A percentile compares a stretch with the other conserved stretches of the same genome.
Evolutionary conservation across 2,888 invertebrate genomes (phyloP).

Genomic region (Dyspetes luteomarginatus): DNA sequence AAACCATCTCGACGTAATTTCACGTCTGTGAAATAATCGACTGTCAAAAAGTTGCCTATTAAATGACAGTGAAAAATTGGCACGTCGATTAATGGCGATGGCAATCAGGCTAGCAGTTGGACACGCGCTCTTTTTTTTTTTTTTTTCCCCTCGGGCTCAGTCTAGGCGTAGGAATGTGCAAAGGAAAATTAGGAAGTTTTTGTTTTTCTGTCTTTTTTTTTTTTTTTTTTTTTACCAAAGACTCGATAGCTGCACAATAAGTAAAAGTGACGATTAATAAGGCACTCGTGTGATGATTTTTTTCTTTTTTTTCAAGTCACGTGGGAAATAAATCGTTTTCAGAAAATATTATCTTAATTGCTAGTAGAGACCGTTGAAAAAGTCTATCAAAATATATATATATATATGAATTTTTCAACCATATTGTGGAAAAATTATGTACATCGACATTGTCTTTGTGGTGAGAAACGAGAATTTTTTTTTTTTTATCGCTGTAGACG

Average conservation of each 20-base stretch:
- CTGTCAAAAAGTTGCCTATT: no score
- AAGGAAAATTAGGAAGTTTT: conserved; percentile 16
- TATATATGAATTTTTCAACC: conserved; percentile 55
- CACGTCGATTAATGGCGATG: no score
- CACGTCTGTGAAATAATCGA: not conserved
- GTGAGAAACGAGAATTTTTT: not conserved
- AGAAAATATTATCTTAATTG: not conserved
- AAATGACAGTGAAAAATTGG: no score
- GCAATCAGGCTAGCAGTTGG: no score
- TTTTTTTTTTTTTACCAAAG: conserved; percentile 4
- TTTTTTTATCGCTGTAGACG: not conserved
- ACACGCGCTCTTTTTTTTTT: not conserved
- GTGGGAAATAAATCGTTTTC: conserved; percentile 25
- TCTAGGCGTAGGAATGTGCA: conserved; percentile 43
- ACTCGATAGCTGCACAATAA: not conserved
- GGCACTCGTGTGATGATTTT: conserved; percentile 22
- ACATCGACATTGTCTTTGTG: conserved; percentile 43
- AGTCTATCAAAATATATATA: conserved; percentile 71
- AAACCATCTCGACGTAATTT: not conserved
- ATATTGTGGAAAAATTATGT: conserved; percentile 55
- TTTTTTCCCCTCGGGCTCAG: conserved; percentile 8
- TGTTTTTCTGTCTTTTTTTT: no score
- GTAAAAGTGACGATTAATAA: conserved; percentile 4
- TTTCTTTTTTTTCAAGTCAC: conserved; percentile 7
- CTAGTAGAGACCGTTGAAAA: conserved; percentile 67